Percentiles rank a stretch among this genome's conserved stretches.
These are phyloP conservation scores for Gonatopus flavifemur DNA, from an alignment of 1,140 invertebrate species.

Conservation along the genomic window DNA sequence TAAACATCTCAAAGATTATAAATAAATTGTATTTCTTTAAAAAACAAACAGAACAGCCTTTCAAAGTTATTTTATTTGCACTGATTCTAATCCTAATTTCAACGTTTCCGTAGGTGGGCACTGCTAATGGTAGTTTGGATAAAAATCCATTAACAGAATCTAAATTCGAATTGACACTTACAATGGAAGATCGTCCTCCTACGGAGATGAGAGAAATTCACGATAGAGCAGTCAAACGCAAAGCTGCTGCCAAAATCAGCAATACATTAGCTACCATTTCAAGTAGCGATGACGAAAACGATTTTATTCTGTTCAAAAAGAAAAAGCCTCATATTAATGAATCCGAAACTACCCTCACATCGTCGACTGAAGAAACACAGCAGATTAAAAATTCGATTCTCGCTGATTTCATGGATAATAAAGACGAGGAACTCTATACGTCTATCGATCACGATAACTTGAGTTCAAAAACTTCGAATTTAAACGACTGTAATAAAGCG, in stretches of 20 bases:
- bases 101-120: slow-evolving; percentile 34
- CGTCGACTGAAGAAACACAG: too few relatives aligned
- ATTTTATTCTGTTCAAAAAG: slow-evolving; percentile 24
- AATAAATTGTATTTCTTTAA: slow-evolving; percentile 43
- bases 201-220: slow-evolving; percentile 5
- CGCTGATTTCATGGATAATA: too few relatives aligned
- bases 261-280: too few relatives aligned
- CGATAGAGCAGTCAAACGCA: slow-evolving; percentile 36
- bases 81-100: slow-evolving; percentile 33
- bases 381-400: too few relatives aligned
- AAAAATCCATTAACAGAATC: slow-evolving; percentile 20
- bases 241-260: slow-evolving; percentile 23
- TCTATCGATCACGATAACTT: too few relatives aligned
- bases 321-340: slow-evolving; percentile 26
- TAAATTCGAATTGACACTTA: slow-evolving; percentile 12
- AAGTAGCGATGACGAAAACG: slow-evolving; percentile 14
- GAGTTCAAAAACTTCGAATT: too few relatives aligned
- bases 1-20: slow-evolving; percentile 28
- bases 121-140: slow-evolving; percentile 23
- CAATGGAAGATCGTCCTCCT: slow-evolving; percentile 19
- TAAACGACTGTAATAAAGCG: too few relatives aligned
- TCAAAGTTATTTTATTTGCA: slow-evolving; percentile 25
- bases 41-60: slow-evolving; percentile 23
- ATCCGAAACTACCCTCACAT: too few relatives aligned
- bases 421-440: too few relatives aligned